Conservation (phyloP, 92 coral and sea anemone genomes). For the Palythoa caribaeorum region DNA sequence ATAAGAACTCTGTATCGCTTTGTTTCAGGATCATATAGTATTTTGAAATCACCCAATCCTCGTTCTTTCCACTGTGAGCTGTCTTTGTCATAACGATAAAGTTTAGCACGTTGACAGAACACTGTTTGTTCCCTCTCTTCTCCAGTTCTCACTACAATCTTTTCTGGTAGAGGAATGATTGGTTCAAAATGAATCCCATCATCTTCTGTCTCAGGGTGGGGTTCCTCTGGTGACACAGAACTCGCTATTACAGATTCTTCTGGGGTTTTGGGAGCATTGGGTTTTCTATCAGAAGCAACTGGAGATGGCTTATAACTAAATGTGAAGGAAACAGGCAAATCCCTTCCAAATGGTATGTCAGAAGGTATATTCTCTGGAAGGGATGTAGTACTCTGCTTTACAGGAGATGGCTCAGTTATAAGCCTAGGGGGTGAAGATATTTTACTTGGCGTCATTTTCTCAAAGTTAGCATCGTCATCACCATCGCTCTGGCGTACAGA, state of each 20-base stretch:
- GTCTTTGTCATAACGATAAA: slow-evolving; percentile 80
- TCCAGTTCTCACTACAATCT: slow-evolving; percentile 81
- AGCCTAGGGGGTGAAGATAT: slow-evolving; percentile 64
- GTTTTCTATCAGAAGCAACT: slow-evolving; percentile 21
- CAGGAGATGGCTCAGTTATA: neutral
- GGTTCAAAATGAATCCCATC: slow-evolving; percentile 95
- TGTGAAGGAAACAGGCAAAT: slow-evolving; percentile 68
- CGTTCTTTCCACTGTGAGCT: slow-evolving; percentile 96
- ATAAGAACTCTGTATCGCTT: slow-evolving; percentile 79
- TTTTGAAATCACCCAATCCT: slow-evolving; percentile 93
- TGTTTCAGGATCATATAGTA: slow-evolving; percentile 69
- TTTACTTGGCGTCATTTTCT: slow-evolving; percentile 62
- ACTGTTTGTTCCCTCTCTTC: slow-evolving; percentile 85
- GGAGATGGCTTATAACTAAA: slow-evolving; percentile 72
- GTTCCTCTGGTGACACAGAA: slow-evolving; percentile 67
- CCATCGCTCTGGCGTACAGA: slow-evolving; percentile 54
- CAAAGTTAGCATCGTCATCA: slow-evolving; percentile 61
- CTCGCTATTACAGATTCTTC: slow-evolving; percentile 36
- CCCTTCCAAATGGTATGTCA: slow-evolving; percentile 72
- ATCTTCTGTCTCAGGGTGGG: slow-evolving; percentile 78
- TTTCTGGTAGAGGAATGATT: slow-evolving; percentile 88
- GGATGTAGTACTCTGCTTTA: neutral
- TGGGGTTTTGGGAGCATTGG: slow-evolving; percentile 55
- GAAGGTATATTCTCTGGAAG: slow-evolving; percentile 22
- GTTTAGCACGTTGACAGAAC: slow-evolving; percentile 88